Percentiles rank a stretch among this genome's conserved stretches.
Evolutionary conservation across 35 echinoderm and acorn worm genomes (phyloP).

Genomic region (Apostichopus californicus): DNA sequence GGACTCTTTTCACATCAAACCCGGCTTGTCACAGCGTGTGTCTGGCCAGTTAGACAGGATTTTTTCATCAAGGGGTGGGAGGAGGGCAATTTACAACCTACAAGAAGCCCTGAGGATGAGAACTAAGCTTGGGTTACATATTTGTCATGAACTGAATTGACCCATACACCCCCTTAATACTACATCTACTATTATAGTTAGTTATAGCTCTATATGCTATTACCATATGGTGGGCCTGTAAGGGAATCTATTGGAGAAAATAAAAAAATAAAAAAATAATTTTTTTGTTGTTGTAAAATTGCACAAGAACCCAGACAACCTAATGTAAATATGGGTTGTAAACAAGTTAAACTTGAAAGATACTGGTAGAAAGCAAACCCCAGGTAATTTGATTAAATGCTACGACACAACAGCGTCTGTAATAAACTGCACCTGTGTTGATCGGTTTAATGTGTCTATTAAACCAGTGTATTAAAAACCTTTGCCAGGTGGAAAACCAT

Average conservation of each 20-base stretch:
- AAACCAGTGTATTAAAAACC: no score
- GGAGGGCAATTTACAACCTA: slow-evolving; percentile 40
- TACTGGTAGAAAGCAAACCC: no score
- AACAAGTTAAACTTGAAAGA: no score
- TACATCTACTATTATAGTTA: background rate
- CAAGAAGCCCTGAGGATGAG: background rate
- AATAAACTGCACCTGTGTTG: no score
- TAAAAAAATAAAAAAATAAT: no score
- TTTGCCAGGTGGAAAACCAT: no score
- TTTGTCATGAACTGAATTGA: slow-evolving; percentile 38
- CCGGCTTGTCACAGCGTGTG: slow-evolving; percentile 19
- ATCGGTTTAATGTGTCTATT: no score
- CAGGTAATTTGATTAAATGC: no score
- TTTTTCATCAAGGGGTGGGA: slow-evolving; percentile 26
- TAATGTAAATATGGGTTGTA: no score
- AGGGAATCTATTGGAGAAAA: background rate
- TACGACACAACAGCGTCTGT: no score
- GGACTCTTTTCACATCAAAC: slow-evolving; percentile 12
- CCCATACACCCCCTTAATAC: slow-evolving; percentile 16
- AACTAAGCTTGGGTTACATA: slow-evolving; percentile 26
- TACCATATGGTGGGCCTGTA: background rate
- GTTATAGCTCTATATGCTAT: background rate
- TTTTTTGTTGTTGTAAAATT: no score
- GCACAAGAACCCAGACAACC: no score
- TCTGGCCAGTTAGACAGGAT: slow-evolving; percentile 27